These are phyloP conservation scores for Athene cunicularia DNA, from an alignment of 2,113 vertebrate species.

Conservation along the genomic window DNA sequence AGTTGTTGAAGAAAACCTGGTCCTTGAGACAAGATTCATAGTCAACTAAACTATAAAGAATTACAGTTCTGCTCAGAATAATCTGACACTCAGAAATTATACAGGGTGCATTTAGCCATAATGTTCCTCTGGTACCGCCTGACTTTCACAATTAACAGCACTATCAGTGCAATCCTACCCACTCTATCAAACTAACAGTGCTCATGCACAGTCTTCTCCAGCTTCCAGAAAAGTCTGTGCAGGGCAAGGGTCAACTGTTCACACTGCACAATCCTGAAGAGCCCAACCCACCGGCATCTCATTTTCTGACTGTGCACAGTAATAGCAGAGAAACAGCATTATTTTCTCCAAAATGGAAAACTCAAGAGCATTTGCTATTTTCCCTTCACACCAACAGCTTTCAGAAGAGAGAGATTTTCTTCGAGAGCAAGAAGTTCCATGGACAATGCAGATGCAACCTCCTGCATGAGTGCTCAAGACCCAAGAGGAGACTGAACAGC, in stretches of 20 bases:
- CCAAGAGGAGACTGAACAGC: background rate
- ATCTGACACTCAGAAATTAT: background rate
- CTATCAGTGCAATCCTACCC: background rate
- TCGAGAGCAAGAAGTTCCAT: background rate
- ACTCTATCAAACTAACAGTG: background rate
- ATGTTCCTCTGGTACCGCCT: background rate
- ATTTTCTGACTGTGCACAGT: background rate
- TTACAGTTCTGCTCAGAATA: background rate
- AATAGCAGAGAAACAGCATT: background rate
- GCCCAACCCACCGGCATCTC: background rate
- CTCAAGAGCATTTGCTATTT: background rate
- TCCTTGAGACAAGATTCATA: conserved; percentile 9
- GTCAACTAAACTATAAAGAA: background rate
- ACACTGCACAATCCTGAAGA: background rate
- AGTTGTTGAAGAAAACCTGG: background rate
- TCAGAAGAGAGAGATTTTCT: background rate
- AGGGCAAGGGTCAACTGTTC: background rate
- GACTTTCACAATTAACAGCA: background rate
- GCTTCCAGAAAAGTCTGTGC: background rate
- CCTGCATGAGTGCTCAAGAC: background rate
- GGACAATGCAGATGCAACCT: background rate
- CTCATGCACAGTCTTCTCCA: background rate
- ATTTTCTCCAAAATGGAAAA: background rate
- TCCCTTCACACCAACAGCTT: background rate
- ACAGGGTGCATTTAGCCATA: background rate